Evolutionary conservation across 2,797 vertebrate species (phyloP), one percentile per base, ranked within the genome.

Genomic region (Tachyglossus aculeatus): DNA sequence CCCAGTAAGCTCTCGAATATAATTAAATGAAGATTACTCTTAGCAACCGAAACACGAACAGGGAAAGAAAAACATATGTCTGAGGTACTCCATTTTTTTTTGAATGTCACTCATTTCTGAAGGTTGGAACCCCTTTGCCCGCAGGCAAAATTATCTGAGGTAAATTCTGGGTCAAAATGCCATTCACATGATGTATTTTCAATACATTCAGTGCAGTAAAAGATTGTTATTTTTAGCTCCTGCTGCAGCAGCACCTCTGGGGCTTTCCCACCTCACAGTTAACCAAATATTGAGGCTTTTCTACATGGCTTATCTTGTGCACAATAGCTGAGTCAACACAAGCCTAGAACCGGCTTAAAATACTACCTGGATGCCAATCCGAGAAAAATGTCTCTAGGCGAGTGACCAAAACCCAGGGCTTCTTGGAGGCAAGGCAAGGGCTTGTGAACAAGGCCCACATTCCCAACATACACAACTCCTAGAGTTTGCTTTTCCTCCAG

Each of bases 211-310:
- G 10, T 51, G 70, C 27, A 47, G 40, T 19, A 72, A 18, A 57
- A 6, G 19, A 51, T 11, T 13, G 48, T 73, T 81, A 76, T 58
- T 73, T 83, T 73, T 66, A 74, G 33, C 15, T 52, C 37, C 71
- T n/a, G 34, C 67, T 77, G 36, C 24, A 54, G 60, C 1, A 72
- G 24, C 4, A 51, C 15, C 52, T 57, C 33, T 33, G 37, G 74
- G 14, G 10, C 22, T 57, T 83, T 78, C 72, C 48, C 37, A 19
- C 69, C 40, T 69, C 65, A 19, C 18, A 74, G 27, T 66, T 83
- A 79, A 83, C 32, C 78, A 70, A 75, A 64, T 65, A 79, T 77
- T 62, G 58, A 73, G 64, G 51, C 37, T 58, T 43, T 81, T 56
- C n/a, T 43, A 67, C n/a, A 67, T 9, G 54, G 27, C 12, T 71